phyloP scores from a whole-genome alignment of 2,888 invertebrate species.

The Epistrophe eligans region DNA sequence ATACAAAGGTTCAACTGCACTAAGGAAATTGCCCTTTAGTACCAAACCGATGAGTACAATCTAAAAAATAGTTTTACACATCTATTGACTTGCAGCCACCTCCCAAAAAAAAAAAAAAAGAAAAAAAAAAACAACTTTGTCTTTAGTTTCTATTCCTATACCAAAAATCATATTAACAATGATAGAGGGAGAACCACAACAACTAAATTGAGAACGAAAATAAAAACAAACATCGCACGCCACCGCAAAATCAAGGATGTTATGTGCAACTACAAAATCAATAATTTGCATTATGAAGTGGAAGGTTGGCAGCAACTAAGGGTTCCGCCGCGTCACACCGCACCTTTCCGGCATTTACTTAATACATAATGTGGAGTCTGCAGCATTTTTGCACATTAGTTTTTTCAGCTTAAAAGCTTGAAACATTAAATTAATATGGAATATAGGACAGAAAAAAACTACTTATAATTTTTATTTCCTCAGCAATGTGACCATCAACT shows the following conservation, averaged over 20 bases:
- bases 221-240: constrained; percentile 21
- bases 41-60: background rate
- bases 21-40: background rate
- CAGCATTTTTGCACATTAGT: background rate
- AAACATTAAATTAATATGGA: background rate
- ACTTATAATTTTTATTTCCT: constrained; percentile 17
- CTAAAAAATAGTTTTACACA: background rate
- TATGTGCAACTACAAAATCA: constrained; percentile 34
- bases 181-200: constrained; percentile 12
- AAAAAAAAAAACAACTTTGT: background rate
- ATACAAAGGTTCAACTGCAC: too few relatives aligned
- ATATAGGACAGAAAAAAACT: constrained; percentile 15
- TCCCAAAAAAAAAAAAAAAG: too few relatives aligned
- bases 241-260: constrained; percentile 35
- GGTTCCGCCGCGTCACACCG: background rate
- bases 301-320: constrained; percentile 19
- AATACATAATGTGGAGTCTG: constrained; percentile 1
- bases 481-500: constrained; percentile 15
- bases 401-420: constrained; percentile 2
- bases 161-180: constrained; percentile 4
- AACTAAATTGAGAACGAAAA: constrained; percentile 3
- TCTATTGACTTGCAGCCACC: constrained; percentile 47
- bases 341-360: constrained; percentile 9
- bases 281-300: constrained; percentile 40
- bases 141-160: background rate